Percentiles rank a stretch among this genome's conserved stretches.
phyloP scores from a whole-genome alignment of 2,113 vertebrate species.

The Apaloderma vittatum region DNA sequence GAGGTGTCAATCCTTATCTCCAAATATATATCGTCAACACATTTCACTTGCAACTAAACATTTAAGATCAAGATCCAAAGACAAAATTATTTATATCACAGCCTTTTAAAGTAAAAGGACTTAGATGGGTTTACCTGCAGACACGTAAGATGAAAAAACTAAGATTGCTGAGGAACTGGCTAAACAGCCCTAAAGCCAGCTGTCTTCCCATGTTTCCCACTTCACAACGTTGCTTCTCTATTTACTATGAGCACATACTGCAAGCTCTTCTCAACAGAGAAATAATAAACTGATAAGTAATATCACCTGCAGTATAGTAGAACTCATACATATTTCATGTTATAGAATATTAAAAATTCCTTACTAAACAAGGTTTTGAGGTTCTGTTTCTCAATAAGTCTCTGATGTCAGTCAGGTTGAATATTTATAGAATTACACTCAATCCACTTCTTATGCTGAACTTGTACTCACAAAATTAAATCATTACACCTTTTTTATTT shows the following conservation, averaged over 20 bases:
- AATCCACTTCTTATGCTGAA: neutral
- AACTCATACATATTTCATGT: neutral
- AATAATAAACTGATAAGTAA: neutral
- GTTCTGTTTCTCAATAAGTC: neutral
- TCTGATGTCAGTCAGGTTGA: neutral
- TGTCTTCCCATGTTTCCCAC: neutral
- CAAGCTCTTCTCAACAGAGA: neutral
- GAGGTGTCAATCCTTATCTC: neutral
- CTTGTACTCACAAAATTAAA: neutral
- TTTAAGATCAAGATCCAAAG: neutral
- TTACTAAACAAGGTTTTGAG: neutral
- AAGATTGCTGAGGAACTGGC: neutral
- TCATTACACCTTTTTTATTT: neutral
- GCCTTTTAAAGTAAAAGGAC: neutral
- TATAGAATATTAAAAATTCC: neutral
- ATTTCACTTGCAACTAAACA: neutral
- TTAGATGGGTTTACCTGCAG: neutral
- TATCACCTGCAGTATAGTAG: neutral
- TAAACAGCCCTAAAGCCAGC: neutral
- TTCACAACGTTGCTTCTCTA: neutral
- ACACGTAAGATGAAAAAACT: neutral
- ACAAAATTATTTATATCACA: neutral
- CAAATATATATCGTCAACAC: neutral
- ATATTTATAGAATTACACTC: neutral
- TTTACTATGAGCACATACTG: fast-evolving